Evolutionary conservation across 30 jellyfish, hydroid and myxozoan species (phyloP), one percentile per base, ranked within the genome.

Genomic region (Mastigias papua): DNA sequence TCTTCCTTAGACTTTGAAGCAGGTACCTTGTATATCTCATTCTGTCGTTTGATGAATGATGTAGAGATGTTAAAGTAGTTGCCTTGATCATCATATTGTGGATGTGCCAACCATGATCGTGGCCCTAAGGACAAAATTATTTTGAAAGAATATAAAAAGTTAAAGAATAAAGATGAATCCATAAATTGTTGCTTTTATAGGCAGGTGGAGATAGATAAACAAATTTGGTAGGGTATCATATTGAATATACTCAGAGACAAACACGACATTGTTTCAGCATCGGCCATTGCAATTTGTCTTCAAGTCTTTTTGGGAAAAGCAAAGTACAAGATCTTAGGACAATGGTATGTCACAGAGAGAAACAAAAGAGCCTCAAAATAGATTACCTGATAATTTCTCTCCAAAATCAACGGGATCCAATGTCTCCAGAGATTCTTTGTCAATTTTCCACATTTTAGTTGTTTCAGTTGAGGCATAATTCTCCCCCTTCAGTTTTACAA

Each of bases 41-140:
- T 66, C 42, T 50, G 78, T 0, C 69, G 58, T 32, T 79, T 62
- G 8, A 80, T 50, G 66, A 26, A 89, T 27, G 85, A 28, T 0
- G 97, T 79, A 4, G 97, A 78, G 60, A 82, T 37, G 51, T 89
- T 89, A 89, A 23, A 89, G 31, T 71, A 48, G 0, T 76, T 67
- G 5, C 97, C 97, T 10, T 68, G 78, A 7, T 29, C 73, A 19
- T 80, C 97, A 54, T 30, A 75, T 23, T 89, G 97, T 11, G 97
- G 97, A 37, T 89, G 97, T 22, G 92, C 85, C 50, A 82, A 34
- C 97, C 97, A 89, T 35, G 92, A 69, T 8, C 92, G 83, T 20
- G 88, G 74, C 2, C 92, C 97, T 89, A 64, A 10, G 0, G 37
- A 65, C 1, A 34, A 69, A 69, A 76, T 8, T 21, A 51, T 51